Conservation (phyloP, 2,888 invertebrate species). For the Cantharis rustica region DNA sequence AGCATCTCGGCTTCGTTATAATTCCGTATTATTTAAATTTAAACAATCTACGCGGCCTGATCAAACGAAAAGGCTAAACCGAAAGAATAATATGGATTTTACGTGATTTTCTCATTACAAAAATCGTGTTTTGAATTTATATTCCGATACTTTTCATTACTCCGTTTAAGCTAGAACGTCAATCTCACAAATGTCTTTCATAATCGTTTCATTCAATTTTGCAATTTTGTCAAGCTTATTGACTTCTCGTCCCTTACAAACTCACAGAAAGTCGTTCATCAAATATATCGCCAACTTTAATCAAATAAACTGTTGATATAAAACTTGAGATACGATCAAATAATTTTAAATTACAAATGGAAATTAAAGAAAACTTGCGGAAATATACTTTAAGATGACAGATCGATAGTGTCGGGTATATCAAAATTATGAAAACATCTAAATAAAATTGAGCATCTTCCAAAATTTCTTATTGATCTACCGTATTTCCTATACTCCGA, state of each 20-base stretch:
- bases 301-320: not conserved
- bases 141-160: not conserved
- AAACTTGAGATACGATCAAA: not conserved
- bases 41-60: not conserved
- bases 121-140: not conserved
- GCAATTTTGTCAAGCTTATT: not conserved
- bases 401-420: not conserved
- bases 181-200: not conserved
- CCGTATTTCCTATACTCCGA: too few species aligned
- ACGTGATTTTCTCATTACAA: not conserved
- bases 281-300: not conserved
- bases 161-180: not conserved
- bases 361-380: not conserved
- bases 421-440: not conserved
- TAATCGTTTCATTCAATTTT: not conserved
- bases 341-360: not conserved
- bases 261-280: not conserved
- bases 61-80: not conserved
- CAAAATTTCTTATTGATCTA: not conserved
- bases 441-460: not conserved
- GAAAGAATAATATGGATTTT: not conserved
- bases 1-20: not conserved
- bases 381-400: not conserved
- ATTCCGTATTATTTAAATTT: not conserved
- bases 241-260: not conserved